These are phyloP conservation scores for Chaetodon trifascialis DNA, from an alignment of 2,113 vertebrate species.

Conservation along the genomic window DNA sequence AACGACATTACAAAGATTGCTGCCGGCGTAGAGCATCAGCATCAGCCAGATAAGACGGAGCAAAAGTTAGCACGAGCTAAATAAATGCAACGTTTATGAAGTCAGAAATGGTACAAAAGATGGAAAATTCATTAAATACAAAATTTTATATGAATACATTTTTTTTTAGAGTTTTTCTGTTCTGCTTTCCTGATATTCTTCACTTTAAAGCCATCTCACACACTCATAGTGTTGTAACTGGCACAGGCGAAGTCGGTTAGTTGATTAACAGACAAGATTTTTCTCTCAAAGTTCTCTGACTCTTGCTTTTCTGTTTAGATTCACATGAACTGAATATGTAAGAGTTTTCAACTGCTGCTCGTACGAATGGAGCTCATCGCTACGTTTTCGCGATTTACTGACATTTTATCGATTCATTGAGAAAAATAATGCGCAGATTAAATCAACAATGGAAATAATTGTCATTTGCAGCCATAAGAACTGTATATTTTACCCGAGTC, in stretches of 20 bases:
- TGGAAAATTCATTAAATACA: too few relatives aligned
- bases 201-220: not conserved
- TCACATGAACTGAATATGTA: not conserved
- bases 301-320: not conserved
- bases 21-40: not conserved
- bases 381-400: not conserved
- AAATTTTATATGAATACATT: not conserved
- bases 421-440: not conserved
- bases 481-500: not conserved
- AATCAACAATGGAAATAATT: not conserved
- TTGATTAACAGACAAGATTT: not conserved
- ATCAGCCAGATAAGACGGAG: not conserved
- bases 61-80: not conserved
- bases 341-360: not conserved
- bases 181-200: not conserved
- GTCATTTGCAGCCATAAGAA: not conserved
- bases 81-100: not conserved
- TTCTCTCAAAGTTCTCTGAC: too few relatives aligned
- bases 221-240: not conserved
- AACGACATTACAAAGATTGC: not conserved
- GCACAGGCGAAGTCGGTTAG: not conserved
- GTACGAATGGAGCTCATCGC: not conserved
- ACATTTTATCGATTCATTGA: not conserved
- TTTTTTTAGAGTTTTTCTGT: not conserved
- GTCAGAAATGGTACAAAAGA: not conserved